Percentiles rank a stretch among this genome's conserved stretches.
Evolutionary conservation across 2,797 vertebrate species (phyloP).

Genomic region (Apodemus agrarius): DNA sequence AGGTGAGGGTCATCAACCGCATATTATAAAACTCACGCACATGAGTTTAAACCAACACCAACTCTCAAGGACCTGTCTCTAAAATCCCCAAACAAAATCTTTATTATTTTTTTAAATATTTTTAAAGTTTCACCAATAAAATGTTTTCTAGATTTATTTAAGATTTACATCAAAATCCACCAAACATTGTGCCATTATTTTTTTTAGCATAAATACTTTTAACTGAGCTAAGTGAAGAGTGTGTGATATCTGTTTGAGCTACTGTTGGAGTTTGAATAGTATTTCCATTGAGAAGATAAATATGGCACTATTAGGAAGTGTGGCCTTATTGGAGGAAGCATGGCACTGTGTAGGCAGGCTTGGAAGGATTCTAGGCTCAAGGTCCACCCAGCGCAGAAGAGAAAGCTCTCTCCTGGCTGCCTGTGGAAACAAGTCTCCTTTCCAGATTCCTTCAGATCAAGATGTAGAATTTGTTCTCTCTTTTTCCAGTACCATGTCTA

Average conservation of each 20-base stretch:
- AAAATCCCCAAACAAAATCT: not conserved
- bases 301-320: not conserved
- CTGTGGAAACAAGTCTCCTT: not conserved
- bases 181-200: not conserved
- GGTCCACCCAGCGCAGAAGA: not conserved
- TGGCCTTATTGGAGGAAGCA: not conserved
- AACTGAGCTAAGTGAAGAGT: not conserved
- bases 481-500: not conserved
- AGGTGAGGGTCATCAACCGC: not conserved
- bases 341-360: not conserved
- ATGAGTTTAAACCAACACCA: not conserved
- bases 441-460: not conserved
- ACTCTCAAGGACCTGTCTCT: not conserved
- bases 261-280: not conserved
- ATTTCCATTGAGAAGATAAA: not conserved
- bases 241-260: not conserved
- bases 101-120: not conserved
- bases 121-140: not conserved
- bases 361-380: not conserved
- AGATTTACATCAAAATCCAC: not conserved
- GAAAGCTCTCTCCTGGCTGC: not conserved
- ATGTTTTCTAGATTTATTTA: not conserved
- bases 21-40: too few species aligned
- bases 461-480: not conserved
- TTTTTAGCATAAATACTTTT: not conserved